Base-by-base conservation (phyloP, 2,888 invertebrate species). In the Euzetes globulus region DNA sequence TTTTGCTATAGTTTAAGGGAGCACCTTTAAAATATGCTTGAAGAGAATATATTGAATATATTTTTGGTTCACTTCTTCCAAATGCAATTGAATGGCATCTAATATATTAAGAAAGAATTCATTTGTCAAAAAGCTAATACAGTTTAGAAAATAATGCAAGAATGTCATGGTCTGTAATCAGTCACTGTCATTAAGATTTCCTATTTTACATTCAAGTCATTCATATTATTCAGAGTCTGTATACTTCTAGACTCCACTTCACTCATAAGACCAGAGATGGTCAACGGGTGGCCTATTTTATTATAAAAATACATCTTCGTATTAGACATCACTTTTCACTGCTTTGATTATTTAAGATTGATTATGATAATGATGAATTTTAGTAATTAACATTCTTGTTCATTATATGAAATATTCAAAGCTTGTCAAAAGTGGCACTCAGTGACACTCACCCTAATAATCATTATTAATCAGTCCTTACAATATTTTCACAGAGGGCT, bases 101-200 rank as follows among this genome's bases (percentile, higher is more conserved):
- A 63, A 63, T 63, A 37, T 63, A 63, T 63, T 25, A 33, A 1
- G 33, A 63, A 33, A 63, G 29, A 63, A 63, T 63, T 63, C 63
- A 63, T 63, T 63, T 33, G 63, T 63, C 63, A n/a, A 63, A 63
- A 63, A 6, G 63, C 11, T 37, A 63, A 63, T 63, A 63, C 29
- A 27, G 37, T 37, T 11, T 6, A 25, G n/a, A 63, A 33, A 29
- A 63, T 63, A n/a, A 25, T 33, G 17, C 13, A 55, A 63, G 33
- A 33, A 63, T 63, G 63, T 37, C n/a, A 29, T 60, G 11, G n/a
- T 1, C 9, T 19, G 37, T 27, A 63, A 63, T 63, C 63, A 63
- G 63, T 63, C 63, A 37, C 63, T 63, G 63, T 63, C 63, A n/a
- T 19, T 9, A 63, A n/a, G 25, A 27, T 4, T 33, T 19, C 15